Conservation (phyloP, 2,113 vertebrate species). For the Syngnathus floridae region DNA sequence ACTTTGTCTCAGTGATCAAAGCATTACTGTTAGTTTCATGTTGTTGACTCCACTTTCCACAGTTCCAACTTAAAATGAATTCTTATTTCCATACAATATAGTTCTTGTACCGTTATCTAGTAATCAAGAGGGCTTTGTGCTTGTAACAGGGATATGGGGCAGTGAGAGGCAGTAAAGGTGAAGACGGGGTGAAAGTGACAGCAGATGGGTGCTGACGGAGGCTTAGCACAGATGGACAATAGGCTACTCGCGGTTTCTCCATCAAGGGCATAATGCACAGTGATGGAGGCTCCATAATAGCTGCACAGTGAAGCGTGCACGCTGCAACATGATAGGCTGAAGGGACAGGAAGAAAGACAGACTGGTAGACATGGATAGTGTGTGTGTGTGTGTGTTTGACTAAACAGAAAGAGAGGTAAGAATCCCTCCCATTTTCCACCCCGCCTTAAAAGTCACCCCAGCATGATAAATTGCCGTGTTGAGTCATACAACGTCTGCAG, state of each 20-base stretch:
- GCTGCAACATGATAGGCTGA: constrained; percentile 4
- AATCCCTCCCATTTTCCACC: constrained; percentile 28
- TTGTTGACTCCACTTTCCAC: neutral
- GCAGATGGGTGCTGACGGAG: constrained; percentile 47
- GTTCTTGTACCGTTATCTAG: constrained; percentile 25
- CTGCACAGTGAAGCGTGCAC: neutral
- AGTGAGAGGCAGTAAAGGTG: constrained; percentile 44
- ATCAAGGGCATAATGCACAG: constrained; percentile 14
- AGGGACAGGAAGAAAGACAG: neutral
- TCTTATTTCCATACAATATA: neutral
- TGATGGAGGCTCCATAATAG: constrained; percentile 1
- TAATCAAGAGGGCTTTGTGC: constrained; percentile 30
- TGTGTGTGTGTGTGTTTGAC: neutral
- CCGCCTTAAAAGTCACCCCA: constrained; percentile 30
- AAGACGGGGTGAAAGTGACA: constrained; percentile 42
- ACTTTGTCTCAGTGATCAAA: constrained; percentile 4
- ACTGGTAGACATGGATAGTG: neutral
- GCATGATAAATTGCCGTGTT: constrained; percentile 25
- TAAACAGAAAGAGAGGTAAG: neutral
- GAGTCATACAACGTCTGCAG: constrained; percentile 21
- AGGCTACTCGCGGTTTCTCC: constrained; percentile 12
- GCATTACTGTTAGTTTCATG: neutral
- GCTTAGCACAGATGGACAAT: constrained; percentile 34
- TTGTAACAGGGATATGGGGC: constrained; percentile 45
- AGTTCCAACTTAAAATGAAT: neutral